Evolutionary conservation across 2,888 invertebrate species (phyloP).

Genomic region (Melolontha melolontha): DNA sequence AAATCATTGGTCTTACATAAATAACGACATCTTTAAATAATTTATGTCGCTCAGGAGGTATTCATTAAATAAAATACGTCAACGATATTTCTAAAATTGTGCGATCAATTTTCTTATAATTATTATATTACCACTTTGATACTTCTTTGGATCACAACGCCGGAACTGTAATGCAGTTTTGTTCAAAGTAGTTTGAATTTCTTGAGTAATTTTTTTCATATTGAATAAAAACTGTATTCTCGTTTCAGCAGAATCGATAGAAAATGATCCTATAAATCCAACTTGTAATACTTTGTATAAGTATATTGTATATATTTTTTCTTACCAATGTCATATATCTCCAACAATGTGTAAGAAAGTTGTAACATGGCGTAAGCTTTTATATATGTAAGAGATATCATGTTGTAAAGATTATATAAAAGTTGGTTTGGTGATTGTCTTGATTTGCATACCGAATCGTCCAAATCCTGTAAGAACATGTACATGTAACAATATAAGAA

Average conservation of each 20-base stretch:
- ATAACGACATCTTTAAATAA: no score
- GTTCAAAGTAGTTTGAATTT: constrained; percentile 76
- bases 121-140: constrained; percentile 72
- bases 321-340: constrained; percentile 3
- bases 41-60: no score
- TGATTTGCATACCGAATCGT: not conserved
- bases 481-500: no score
- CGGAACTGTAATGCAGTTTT: constrained; percentile 78
- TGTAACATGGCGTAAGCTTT: constrained; percentile 87
- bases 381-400: constrained; percentile 79
- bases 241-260: constrained; percentile 77
- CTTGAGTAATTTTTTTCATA: constrained; percentile 74
- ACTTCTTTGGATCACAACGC: constrained; percentile 80
- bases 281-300: no score
- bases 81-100: no score
- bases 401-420: constrained; percentile 79
- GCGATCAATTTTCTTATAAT: no score
- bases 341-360: constrained; percentile 82
- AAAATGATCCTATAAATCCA: constrained; percentile 54
- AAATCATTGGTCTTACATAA: no score
- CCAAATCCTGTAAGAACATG: not conserved
- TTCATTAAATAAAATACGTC: no score
- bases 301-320: no score
- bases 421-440: constrained; percentile 57
- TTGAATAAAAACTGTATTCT: constrained; percentile 76